A percentile compares a stretch with the other conserved stretches of the same genome.
These are phyloP conservation scores for Apodemus sylvaticus DNA, from an alignment of 2,113 vertebrate species.

Conservation along the genomic window DNA sequence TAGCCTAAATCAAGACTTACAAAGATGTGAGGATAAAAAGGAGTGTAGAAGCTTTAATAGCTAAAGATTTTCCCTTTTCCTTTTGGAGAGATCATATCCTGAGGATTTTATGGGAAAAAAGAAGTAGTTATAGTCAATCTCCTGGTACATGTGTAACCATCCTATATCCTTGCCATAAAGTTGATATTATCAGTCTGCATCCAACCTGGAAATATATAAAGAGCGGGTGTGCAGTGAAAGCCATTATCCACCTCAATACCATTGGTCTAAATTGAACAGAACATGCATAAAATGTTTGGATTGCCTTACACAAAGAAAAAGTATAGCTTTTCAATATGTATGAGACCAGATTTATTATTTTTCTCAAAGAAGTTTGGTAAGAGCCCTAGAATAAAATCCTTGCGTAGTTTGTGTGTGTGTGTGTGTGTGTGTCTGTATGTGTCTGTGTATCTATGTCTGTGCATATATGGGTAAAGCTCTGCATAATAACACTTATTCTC, in stretches of 20 bases:
- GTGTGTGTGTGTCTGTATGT: neutral
- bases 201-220: neutral
- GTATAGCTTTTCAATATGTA: neutral
- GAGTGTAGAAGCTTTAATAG: slow-evolving; percentile 43
- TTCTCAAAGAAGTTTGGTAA: neutral
- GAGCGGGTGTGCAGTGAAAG: neutral
- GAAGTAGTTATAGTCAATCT: slow-evolving; percentile 49
- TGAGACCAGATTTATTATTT: neutral
- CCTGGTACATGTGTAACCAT: neutral
- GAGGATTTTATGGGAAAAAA: slow-evolving; percentile 60
- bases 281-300: neutral
- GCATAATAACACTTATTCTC: neutral
- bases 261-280: slow-evolving; percentile 19
- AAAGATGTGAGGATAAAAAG: slow-evolving; percentile 69
- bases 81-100: slow-evolving; percentile 40
- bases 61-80: slow-evolving; percentile 68
- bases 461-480: neutral
- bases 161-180: slow-evolving; percentile 50
- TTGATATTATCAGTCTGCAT: neutral
- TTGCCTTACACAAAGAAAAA: slow-evolving; percentile 24
- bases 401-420: neutral
- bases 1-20: slow-evolving; percentile 75
- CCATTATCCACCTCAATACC: slow-evolving; percentile 11
- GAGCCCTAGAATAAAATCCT: neutral
- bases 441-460: neutral